These are phyloP conservation scores for Oscheius sp. DNA, from an alignment of 2,888 invertebrate genomes.

Conservation along the genomic window DNA sequence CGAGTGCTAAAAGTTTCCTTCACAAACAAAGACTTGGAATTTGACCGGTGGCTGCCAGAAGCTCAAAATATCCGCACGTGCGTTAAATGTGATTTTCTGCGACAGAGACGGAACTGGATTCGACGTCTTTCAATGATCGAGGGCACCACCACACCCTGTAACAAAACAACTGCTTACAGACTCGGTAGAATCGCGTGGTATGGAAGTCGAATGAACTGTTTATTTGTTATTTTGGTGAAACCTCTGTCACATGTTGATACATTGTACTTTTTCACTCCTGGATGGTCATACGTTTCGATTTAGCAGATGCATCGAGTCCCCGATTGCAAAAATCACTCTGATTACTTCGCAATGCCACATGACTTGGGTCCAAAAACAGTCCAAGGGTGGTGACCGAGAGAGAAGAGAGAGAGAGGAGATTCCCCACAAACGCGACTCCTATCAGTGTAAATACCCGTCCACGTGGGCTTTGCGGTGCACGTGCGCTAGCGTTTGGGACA, in stretches of 20 bases:
- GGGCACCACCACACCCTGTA: background rate
- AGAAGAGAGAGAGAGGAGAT: too few relatives aligned
- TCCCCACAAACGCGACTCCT: conserved; percentile 21
- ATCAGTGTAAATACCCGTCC: conserved; percentile 29
- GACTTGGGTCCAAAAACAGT: conserved; percentile 20
- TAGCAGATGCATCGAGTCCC: conserved; percentile 15
- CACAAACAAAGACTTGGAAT: background rate
- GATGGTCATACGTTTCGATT: conserved; percentile 10
- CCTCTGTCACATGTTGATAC: background rate
- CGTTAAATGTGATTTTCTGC: conserved; percentile 24
- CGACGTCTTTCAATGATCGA: background rate
- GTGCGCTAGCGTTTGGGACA: conserved; percentile 37
- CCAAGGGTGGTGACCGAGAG: conserved; percentile 23
- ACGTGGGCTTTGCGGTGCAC: conserved; percentile 38
- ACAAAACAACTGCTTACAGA: background rate
- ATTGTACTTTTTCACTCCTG: too few relatives aligned
- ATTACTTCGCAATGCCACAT: conserved; percentile 22
- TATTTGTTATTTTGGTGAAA: background rate
- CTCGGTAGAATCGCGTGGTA: background rate
- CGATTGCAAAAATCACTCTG: conserved; percentile 2
- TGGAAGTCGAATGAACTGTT: background rate
- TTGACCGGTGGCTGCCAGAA: background rate
- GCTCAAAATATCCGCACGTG: conserved; percentile 23
- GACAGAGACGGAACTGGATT: background rate
- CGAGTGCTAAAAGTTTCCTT: background rate